Conservation (phyloP, 2,113 vertebrate genomes). For the Cyprinodon brontotheroides region DNA sequence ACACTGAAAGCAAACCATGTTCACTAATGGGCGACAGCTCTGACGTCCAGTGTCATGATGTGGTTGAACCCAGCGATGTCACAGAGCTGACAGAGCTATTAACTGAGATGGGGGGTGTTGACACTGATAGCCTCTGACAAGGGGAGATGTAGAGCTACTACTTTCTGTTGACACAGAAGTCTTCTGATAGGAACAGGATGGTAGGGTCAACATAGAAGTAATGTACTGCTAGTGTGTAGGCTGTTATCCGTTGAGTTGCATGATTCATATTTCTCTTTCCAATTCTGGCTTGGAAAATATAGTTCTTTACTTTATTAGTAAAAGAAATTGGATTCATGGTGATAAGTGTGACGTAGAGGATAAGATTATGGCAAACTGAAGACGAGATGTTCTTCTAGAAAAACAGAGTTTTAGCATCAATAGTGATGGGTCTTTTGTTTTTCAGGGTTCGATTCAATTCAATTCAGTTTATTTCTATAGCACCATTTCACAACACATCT, state of each 20-base stretch:
- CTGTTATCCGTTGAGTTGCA: not conserved
- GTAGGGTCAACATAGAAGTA: conserved; percentile 1
- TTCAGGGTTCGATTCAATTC: no score
- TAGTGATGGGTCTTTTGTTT: no score
- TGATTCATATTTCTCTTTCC: not conserved
- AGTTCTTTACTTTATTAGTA: not conserved
- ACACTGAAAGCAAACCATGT: conserved; percentile 55
- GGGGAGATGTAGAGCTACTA: conserved; percentile 34
- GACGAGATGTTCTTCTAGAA: not conserved
- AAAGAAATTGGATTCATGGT: not conserved
- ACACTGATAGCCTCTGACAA: conserved; percentile 67
- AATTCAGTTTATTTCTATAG: no score
- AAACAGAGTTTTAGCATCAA: not conserved
- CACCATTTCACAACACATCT: no score
- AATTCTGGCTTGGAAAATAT: not conserved
- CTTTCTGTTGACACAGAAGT: conserved; percentile 45
- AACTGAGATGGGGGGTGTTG: conserved; percentile 44
- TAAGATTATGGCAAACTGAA: not conserved
- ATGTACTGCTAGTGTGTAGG: not conserved
- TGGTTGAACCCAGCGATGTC: conserved; percentile 52
- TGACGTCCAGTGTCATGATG: conserved; percentile 55
- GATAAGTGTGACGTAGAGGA: not conserved
- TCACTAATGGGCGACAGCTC: conserved; percentile 56
- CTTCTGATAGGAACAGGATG: conserved; percentile 38
- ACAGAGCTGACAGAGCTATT: conserved; percentile 69